Evolutionary conservation across 2,888 invertebrate species (phyloP).

Genomic region (Drosophila pegasa): DNA sequence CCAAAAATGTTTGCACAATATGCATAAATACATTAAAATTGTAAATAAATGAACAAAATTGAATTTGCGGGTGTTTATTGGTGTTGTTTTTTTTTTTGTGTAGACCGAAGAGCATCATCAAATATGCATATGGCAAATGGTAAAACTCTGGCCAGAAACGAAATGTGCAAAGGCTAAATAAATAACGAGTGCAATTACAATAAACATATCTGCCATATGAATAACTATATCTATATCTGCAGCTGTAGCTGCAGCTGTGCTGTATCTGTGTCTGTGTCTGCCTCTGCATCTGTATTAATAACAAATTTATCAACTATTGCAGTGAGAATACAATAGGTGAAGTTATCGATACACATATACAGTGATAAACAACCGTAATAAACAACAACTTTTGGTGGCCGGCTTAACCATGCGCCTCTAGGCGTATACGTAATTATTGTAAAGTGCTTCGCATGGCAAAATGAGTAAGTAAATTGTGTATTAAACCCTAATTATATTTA

Average conservation of each 20-base stretch:
- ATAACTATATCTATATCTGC: not conserved
- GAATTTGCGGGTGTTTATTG: conserved; percentile 46
- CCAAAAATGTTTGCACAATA: conserved; percentile 46
- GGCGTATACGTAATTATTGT: conserved; percentile 67
- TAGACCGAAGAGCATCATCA: conserved; percentile 53
- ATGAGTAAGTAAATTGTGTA: conserved; percentile 63
- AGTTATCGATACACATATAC: conserved; percentile 9
- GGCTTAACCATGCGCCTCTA: conserved; percentile 55
- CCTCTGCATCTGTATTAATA: conserved; percentile 24
- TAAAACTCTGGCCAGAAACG: conserved; percentile 30
- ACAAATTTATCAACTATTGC: conserved; percentile 31
- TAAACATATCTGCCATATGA: not conserved
- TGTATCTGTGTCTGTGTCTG: not conserved
- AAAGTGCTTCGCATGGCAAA: conserved; percentile 37
- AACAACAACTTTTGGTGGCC: conserved; percentile 34
- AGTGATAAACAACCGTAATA: conserved; percentile 29
- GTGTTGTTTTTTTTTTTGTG: conserved; percentile 9
- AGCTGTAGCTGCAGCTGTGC: not conserved
- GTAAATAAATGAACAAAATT: conserved; percentile 54
- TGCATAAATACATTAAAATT: conserved; percentile 47
- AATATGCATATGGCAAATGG: conserved; percentile 62
- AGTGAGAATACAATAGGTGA: conserved; percentile 25
- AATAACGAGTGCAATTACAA: conserved; percentile 34
- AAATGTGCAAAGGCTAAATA: conserved; percentile 37
- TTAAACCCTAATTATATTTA: not conserved